Evolutionary conservation across 2,113 vertebrate genomes (phyloP), one percentile per base, ranked within the genome.

Genomic region (Puma concolor): DNA sequence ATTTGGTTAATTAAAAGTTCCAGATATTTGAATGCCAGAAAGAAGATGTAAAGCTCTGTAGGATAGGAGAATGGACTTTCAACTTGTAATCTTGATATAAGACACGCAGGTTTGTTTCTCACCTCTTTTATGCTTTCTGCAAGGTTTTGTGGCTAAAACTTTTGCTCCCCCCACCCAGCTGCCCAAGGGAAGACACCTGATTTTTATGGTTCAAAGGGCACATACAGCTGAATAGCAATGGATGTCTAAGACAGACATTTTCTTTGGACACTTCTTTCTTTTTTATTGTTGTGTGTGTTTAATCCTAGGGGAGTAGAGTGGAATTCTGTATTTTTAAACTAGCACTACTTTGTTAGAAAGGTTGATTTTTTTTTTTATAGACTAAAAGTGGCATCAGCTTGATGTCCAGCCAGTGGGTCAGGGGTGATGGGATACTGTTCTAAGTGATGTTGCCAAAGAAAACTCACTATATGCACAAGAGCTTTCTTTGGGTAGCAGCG

Each of bases 281-380:
- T 69, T 60, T 74, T 50, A 36, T 71, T 69, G n/a, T 57, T 88
- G 33, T 54, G 36, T 81, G 27, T 91, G 50, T 91, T 91, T 76
- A 90, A 76, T 88, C 69, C 77, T 67, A 1, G 66, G 85, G 41
- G 57, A 82, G 29, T 76, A 82, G 25, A 92, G 21, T 74, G 29
- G 13, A 48, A 88, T 81, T 84, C 44, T 82, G 0, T 92, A 38
- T 82, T 92, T 91, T 92, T n/a, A 67, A 83, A 94, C 25, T 50
- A 79, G 13, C n/a, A 90, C 27, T 50, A 27, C 36, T 95, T 83
- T 84, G 38, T 27, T 93, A 54, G 63, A 60, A 85, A 79, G n/a
- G 63, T 71, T 88, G 86, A 71, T 57, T 77, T 57, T 89, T 85
- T 95, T 86, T 89, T 85, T 95, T 86, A 67, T 54, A 92, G 74